These are phyloP conservation scores for Oryzias curvinotus DNA, from an alignment of 2,113 vertebrate species.

Conservation along the genomic window DNA sequence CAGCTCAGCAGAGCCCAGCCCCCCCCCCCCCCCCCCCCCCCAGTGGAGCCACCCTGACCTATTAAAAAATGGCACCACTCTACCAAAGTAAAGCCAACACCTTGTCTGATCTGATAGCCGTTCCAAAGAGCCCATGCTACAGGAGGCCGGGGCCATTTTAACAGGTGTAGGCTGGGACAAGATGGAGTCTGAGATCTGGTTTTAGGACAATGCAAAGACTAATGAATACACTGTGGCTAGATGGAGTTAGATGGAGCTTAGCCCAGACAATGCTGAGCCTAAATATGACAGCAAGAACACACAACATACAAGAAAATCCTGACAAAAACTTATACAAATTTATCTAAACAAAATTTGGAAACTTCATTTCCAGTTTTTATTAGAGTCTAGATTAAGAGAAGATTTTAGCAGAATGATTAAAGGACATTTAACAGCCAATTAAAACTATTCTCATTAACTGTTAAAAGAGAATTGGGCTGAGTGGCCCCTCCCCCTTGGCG, in stretches of 20 bases:
- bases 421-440: constrained; percentile 47
- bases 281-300: no score
- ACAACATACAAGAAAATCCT: background rate
- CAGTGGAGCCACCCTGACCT: constrained; percentile 58
- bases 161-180: constrained; percentile 40
- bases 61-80: constrained; percentile 56
- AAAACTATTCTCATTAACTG: constrained; percentile 33
- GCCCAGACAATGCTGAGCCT: no score
- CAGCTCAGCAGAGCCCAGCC: constrained; percentile 20
- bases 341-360: constrained; percentile 14
- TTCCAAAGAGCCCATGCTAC: constrained; percentile 61
- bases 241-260: background rate
- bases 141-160: constrained; percentile 27
- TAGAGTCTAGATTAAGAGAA: constrained; percentile 14
- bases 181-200: constrained; percentile 40
- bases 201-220: constrained; percentile 27
- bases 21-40: constrained; percentile 52
- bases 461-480: no score
- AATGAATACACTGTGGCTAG: constrained; percentile 6
- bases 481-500: no score
- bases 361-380: constrained; percentile 41
- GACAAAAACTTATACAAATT: background rate
- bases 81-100: constrained; percentile 71
- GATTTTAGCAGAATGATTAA: constrained; percentile 2
- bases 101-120: constrained; percentile 65